phyloP scores from a whole-genome alignment of 2,113 vertebrate species.

The Mus spicilegus region DNA sequence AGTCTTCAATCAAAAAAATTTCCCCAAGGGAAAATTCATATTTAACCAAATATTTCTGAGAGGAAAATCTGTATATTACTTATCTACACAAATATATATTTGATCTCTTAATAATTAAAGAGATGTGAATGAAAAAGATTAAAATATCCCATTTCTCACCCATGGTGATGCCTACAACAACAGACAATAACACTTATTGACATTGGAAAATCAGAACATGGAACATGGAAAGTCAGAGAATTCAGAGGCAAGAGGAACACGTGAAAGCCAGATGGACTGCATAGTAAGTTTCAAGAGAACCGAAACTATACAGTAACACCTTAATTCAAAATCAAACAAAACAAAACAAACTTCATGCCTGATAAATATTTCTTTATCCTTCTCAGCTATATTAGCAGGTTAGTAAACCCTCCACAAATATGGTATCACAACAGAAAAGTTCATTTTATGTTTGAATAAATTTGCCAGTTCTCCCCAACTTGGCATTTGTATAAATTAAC shows the following conservation, averaged over 20 bases:
- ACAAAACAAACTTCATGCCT: background rate
- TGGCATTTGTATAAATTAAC: background rate
- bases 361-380: background rate
- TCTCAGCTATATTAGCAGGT: background rate
- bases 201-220: background rate
- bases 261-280: no score
- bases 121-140: background rate
- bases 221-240: background rate
- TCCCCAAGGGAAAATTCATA: background rate
- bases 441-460: background rate
- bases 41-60: background rate
- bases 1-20: background rate
- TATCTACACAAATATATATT: background rate
- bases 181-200: background rate
- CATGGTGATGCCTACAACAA: background rate
- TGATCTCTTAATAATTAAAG: background rate
- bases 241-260: background rate
- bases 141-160: background rate
- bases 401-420: background rate
- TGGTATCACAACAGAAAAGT: background rate
- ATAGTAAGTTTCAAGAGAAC: background rate
- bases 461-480: background rate
- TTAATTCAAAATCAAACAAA: background rate
- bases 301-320: background rate
- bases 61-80: background rate